Evolutionary conservation across 2,888 invertebrate species (phyloP).

Genomic region (Oscheius sp.): DNA sequence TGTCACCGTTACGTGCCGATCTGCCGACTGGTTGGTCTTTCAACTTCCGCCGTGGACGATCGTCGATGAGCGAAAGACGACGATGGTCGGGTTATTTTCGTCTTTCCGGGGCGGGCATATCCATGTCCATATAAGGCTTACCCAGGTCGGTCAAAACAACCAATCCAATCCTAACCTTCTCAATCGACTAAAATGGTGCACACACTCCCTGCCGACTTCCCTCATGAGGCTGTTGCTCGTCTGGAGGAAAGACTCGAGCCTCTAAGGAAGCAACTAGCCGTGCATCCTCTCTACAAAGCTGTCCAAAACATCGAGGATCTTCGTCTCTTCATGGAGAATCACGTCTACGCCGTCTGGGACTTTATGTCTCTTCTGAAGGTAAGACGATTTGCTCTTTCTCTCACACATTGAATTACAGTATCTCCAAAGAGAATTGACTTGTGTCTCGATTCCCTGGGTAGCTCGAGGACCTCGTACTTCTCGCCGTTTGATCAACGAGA

Average conservation of each 20-base stretch:
- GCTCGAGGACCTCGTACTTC: constrained; percentile 26
- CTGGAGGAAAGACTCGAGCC: constrained; percentile 24
- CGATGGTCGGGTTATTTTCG: neutral
- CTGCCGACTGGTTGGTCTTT: neutral
- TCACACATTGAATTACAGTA: neutral
- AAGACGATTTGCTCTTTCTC: neutral
- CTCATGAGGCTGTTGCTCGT: constrained; percentile 13
- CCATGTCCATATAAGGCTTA: neutral
- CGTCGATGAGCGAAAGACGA: neutral
- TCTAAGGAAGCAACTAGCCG: constrained; percentile 28
- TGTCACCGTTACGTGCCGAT: too few species aligned
- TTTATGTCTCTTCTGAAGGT: constrained; percentile 44
- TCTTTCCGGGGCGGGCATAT: constrained; percentile 3
- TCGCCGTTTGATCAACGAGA: constrained; percentile 41
- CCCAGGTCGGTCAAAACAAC: neutral
- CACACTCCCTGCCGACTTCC: neutral
- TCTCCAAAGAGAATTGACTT: constrained; percentile 37
- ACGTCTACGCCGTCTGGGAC: constrained; percentile 45
- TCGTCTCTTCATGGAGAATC: constrained; percentile 38
- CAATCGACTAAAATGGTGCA: neutral
- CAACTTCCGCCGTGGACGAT: neutral
- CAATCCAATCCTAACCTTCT: neutral
- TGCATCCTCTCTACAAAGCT: constrained; percentile 39
- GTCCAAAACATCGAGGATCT: constrained; percentile 37
- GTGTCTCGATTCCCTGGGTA: constrained; percentile 34